phyloP scores from a whole-genome alignment of 2,797 vertebrate species.

The Dipus sagitta region DNA sequence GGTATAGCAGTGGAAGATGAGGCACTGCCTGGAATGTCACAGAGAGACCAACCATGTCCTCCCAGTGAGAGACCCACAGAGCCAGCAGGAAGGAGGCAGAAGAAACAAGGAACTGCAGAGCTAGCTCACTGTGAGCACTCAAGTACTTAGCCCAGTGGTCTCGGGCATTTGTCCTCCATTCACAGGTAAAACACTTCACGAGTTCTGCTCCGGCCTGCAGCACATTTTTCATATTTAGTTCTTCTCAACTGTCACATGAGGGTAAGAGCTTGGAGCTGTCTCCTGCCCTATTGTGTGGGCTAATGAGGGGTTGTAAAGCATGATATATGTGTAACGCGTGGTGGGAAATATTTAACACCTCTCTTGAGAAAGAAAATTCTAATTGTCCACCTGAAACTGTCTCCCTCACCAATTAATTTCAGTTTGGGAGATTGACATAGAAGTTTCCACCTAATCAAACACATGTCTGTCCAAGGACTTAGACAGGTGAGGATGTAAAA shows the following conservation, averaged over 20 bases:
- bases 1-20: neutral
- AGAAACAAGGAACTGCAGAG: neutral
- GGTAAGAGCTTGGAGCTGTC: constrained; percentile 1
- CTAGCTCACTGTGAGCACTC: neutral
- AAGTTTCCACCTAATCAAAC: constrained; percentile 54
- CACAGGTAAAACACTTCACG: neutral
- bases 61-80: neutral
- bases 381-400: constrained; percentile 75
- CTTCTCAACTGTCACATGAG: constrained; percentile 6
- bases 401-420: constrained; percentile 73
- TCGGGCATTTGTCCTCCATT: neutral
- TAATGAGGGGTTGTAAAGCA: constrained; percentile 73
- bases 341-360: constrained; percentile 78
- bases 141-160: neutral
- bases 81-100: neutral
- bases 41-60: neutral
- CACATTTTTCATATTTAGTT: constrained; percentile 20
- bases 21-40: neutral
- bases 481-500: constrained; percentile 60
- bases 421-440: constrained; percentile 62
- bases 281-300: constrained; percentile 56
- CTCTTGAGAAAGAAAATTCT: constrained; percentile 77
- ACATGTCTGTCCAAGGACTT: constrained; percentile 1
- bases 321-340: constrained; percentile 46
- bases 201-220: constrained; percentile 24